phyloP scores from a whole-genome alignment of 2,888 invertebrate genomes.

The Epinotia demarniana region DNA sequence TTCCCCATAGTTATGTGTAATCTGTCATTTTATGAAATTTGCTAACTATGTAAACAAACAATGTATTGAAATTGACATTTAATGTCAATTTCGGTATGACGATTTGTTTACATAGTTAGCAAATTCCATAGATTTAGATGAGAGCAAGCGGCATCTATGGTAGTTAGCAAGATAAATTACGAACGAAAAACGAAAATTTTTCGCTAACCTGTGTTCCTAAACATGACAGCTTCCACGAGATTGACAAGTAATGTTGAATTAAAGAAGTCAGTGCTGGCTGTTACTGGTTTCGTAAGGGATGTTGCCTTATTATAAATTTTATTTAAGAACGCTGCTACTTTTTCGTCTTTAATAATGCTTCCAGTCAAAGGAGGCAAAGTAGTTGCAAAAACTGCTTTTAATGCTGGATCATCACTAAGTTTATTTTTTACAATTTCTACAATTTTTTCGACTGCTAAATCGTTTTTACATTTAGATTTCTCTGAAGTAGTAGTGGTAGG shows the following conservation, averaged over 20 bases:
- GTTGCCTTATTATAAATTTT: constrained; percentile 71
- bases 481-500: constrained; percentile 52
- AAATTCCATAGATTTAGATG: too few relatives aligned
- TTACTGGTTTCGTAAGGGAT: constrained; percentile 58
- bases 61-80: too few relatives aligned
- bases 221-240: constrained; percentile 79
- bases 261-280: constrained; percentile 61
- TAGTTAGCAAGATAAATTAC: too few relatives aligned
- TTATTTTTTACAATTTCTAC: constrained; percentile 71
- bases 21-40: too few relatives aligned
- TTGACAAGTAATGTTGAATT: constrained; percentile 77
- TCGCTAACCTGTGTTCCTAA: constrained; percentile 67
- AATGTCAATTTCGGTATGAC: too few relatives aligned
- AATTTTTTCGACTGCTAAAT: constrained; percentile 69
- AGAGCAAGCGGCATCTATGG: too few relatives aligned
- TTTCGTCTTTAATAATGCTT: constrained; percentile 62
- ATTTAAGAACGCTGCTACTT: constrained; percentile 69
- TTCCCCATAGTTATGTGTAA: background rate
- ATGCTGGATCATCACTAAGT: constrained; percentile 66
- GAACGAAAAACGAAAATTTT: background rate
- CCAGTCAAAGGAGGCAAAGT: constrained; percentile 57
- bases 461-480: constrained; percentile 63
- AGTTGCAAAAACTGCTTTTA: constrained; percentile 66
- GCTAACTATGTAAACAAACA: too few relatives aligned
- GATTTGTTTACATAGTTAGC: too few relatives aligned